Percentiles rank a stretch among this genome's conserved stretches.
Conservation (phyloP, 2,888 invertebrate genomes). For the Phyllotreta cruciferae region DNA sequence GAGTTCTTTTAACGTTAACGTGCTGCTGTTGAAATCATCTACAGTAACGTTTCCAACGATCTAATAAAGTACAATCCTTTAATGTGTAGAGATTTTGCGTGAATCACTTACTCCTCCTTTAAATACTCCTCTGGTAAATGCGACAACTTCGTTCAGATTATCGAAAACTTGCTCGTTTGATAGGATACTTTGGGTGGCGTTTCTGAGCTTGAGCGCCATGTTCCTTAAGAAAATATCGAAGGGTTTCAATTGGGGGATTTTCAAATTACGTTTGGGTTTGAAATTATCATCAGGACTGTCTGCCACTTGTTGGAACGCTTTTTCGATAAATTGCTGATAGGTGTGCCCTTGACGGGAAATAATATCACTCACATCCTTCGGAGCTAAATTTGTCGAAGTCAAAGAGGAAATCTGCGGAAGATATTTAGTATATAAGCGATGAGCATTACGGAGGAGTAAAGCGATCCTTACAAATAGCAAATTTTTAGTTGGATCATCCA, state of each 20-base stretch:
- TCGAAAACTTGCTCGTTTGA: constrained; percentile 45
- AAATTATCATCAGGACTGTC: background rate
- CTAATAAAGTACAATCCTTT: constrained; percentile 24
- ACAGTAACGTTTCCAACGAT: constrained; percentile 25
- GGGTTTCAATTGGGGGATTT: constrained; percentile 23
- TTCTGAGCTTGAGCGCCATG: constrained; percentile 45
- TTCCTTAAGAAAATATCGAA: constrained; percentile 48
- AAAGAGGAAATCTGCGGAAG: constrained; percentile 20
- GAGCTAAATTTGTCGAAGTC: constrained; percentile 31
- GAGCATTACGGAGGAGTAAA: background rate
- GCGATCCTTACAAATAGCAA: constrained; percentile 52
- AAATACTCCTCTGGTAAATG: constrained; percentile 49
- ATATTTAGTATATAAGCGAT: background rate
- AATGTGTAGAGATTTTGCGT: background rate
- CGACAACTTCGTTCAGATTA: constrained; percentile 46
- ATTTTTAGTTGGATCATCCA: constrained; percentile 49
- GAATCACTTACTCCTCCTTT: constrained; percentile 47
- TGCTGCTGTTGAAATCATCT: constrained; percentile 11
- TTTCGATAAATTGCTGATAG: constrained; percentile 46
- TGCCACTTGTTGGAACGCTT: constrained; percentile 39
- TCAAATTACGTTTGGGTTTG: background rate
- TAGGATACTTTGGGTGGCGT: constrained; percentile 38
- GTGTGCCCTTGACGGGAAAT: constrained; percentile 32
- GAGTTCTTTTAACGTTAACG: constrained; percentile 39
- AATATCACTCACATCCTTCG: constrained; percentile 37